Conservation (phyloP, 2,888 invertebrate species). For the Nemoura dubitans region DNA sequence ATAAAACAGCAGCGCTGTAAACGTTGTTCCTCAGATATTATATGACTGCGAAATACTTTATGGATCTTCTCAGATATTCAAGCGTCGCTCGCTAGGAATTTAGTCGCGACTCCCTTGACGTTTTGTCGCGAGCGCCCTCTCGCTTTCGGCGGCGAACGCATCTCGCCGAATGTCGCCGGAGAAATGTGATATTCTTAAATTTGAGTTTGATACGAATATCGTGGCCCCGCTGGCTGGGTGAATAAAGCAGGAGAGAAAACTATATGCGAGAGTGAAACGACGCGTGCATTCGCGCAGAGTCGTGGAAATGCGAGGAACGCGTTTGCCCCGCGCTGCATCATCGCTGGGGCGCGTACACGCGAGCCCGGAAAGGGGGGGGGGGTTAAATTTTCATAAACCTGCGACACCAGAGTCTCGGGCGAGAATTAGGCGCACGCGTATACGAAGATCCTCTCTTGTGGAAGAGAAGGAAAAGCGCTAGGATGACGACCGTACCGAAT, state of each 20-base stretch:
- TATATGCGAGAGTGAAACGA: slow-evolving; percentile 23
- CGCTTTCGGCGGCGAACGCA: too few species aligned
- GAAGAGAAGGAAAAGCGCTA: background rate
- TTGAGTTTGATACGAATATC: slow-evolving; percentile 38
- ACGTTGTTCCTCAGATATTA: background rate
- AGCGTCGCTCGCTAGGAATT: slow-evolving; percentile 2
- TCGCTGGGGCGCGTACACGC: background rate
- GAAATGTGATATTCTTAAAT: slow-evolving; percentile 25
- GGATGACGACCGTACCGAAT: background rate
- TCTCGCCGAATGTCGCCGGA: background rate
- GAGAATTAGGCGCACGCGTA: slow-evolving; percentile 49
- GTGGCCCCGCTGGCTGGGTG: background rate
- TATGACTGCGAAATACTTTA: background rate
- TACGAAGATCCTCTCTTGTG: background rate
- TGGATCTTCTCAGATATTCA: background rate
- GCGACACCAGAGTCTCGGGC: slow-evolving; percentile 57
- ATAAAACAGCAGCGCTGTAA: background rate
- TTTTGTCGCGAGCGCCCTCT: background rate
- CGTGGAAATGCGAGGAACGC: slow-evolving; percentile 2
- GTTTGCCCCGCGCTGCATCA: too few species aligned
- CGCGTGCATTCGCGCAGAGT: background rate
- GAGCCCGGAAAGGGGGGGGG: slow-evolving; percentile 55
- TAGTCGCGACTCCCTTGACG: slow-evolving; percentile 16
- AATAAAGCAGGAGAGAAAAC: slow-evolving; percentile 25
- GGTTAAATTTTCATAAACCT: slow-evolving; percentile 59